Evolutionary conservation across 1,140 invertebrate species (phyloP).

Genomic region (Stratiolaelaps scimitus): DNA sequence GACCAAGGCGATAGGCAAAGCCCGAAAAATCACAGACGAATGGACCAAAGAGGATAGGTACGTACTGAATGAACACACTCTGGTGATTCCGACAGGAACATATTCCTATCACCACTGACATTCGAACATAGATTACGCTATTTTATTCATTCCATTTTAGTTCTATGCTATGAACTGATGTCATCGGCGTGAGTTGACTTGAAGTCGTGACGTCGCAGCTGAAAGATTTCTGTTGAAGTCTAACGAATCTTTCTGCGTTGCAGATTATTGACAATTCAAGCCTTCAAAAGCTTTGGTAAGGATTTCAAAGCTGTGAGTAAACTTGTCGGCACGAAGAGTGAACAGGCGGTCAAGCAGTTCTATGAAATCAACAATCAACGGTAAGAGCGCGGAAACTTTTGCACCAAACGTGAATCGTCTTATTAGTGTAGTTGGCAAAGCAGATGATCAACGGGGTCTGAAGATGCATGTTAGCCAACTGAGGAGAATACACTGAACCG

Average conservation of each 20-base stretch:
- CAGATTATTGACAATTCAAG: conserved; percentile 24
- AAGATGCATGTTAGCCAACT: no score
- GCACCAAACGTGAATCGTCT: background rate
- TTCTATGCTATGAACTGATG: no score
- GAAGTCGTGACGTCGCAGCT: background rate
- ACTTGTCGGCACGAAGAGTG: conserved; percentile 18
- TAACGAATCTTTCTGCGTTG: background rate
- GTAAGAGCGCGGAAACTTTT: background rate
- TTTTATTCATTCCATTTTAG: no score
- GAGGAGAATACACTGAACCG: background rate
- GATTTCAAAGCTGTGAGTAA: conserved; percentile 21
- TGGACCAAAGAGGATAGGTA: conserved; percentile 27
- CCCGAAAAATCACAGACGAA: conserved; percentile 14
- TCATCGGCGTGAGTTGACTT: background rate
- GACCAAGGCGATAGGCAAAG: conserved; percentile 23
- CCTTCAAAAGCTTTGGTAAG: conserved; percentile 7
- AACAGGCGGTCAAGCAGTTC: conserved; percentile 10
- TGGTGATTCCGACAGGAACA: no score
- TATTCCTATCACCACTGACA: no score
- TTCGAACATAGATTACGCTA: no score
- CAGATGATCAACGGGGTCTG: no score
- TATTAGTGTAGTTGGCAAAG: no score
- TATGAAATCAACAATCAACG: conserved; percentile 11
- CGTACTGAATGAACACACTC: background rate
- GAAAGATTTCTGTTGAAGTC: background rate